Evolutionary conservation across 2,797 vertebrate genomes (phyloP).

Genomic region (Darevskia nairensis): DNA sequence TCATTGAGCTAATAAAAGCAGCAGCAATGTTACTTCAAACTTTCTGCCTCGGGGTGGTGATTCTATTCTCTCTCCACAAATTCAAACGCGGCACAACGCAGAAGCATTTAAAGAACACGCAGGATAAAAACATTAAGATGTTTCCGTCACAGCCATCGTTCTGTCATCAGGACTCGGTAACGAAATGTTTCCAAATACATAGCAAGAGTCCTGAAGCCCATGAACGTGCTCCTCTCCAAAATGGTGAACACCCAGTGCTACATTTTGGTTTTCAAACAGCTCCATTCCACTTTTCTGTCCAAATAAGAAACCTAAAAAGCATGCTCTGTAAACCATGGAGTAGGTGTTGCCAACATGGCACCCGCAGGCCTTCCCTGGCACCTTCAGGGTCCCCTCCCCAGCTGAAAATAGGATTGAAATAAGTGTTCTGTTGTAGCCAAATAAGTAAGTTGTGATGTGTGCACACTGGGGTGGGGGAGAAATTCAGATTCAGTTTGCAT

Average conservation of each 20-base stretch:
- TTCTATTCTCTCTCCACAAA: background rate
- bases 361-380: too few relatives aligned
- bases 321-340: too few relatives aligned
- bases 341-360: too few relatives aligned
- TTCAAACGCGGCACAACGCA: background rate
- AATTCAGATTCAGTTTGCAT: too few relatives aligned
- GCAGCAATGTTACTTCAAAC: background rate
- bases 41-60: slow-evolving; percentile 1
- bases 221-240: background rate
- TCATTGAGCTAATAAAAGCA: slow-evolving; percentile 29
- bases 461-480: too few relatives aligned
- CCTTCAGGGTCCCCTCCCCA: too few relatives aligned
- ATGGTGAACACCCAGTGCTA: background rate
- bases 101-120: slow-evolving; percentile 23
- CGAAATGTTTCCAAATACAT: background rate
- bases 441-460: too few relatives aligned
- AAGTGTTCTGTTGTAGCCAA: too few relatives aligned
- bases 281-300: background rate
- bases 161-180: background rate
- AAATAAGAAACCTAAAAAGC: background rate
- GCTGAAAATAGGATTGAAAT: too few relatives aligned
- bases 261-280: background rate
- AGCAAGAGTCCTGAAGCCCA: background rate
- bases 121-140: background rate
- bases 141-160: background rate